A percentile compares a stretch with the other conserved stretches of the same genome.
Evolutionary conservation across 2,888 invertebrate genomes (phyloP).

Genomic region (Morpho achilles): DNA sequence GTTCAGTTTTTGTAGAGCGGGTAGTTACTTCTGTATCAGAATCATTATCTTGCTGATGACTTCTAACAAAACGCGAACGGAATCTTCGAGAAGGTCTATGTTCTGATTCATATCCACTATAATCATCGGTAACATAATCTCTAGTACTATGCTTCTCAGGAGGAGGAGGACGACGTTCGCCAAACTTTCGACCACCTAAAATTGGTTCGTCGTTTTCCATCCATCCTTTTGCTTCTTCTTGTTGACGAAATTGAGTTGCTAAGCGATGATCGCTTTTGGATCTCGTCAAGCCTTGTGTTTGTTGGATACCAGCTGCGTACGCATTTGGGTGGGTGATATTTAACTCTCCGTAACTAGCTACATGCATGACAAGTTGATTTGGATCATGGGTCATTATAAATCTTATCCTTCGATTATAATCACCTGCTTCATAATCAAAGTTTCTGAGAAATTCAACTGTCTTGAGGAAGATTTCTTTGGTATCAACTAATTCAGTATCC

Average conservation of each 20-base stretch:
- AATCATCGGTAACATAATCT: constrained; percentile 82
- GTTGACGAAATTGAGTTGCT: constrained; percentile 92
- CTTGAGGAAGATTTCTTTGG: constrained; percentile 97
- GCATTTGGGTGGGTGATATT: constrained; percentile 85
- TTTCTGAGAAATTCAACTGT: constrained; percentile 97
- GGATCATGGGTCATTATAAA: constrained; percentile 95
- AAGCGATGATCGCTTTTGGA: constrained; percentile 96
- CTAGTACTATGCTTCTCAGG: constrained; percentile 67
- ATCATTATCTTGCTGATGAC: constrained; percentile 85
- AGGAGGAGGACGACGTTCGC: constrained; percentile 82
- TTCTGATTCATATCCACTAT: constrained; percentile 84
- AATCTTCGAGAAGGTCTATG: constrained; percentile 83
- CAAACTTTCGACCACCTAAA: constrained; percentile 87
- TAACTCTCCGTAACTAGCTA: constrained; percentile 93
- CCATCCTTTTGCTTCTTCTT: constrained; percentile 85
- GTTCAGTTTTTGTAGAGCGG: constrained; percentile 83
- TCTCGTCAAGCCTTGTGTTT: constrained; percentile 89
- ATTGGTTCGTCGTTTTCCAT: constrained; percentile 84
- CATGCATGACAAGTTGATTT: constrained; percentile 92
- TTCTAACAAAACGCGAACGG: constrained; percentile 84
- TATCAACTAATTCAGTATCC: constrained; percentile 94
- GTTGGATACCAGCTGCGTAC: constrained; percentile 80
- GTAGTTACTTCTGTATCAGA: constrained; percentile 84
- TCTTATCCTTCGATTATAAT: constrained; percentile 90
- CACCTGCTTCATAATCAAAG: constrained; percentile 95